phyloP scores from a whole-genome alignment of 2,113 vertebrate species.

The Hyla sarda region DNA sequence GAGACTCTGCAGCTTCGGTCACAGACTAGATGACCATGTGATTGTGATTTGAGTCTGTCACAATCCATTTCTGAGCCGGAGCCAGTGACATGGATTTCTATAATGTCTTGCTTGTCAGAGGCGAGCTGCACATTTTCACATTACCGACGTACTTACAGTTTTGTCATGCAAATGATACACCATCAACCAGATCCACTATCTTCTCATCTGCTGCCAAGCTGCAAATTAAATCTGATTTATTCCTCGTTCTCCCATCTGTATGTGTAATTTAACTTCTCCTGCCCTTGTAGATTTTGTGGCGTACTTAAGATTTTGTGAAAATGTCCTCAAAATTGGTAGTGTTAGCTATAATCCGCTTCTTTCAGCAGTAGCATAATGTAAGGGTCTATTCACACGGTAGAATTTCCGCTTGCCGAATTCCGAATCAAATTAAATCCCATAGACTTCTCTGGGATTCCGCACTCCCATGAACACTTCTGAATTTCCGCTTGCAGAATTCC shows the following conservation, averaged over 20 bases:
- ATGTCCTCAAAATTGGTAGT: neutral
- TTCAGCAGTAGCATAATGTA: neutral
- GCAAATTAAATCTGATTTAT: slow-evolving; percentile 2
- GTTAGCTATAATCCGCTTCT: neutral
- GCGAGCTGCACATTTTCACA: neutral
- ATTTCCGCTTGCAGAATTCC: too few species aligned
- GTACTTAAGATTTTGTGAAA: neutral
- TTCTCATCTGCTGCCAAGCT: neutral
- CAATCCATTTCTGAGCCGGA: neutral
- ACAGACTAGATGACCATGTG: neutral
- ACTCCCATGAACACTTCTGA: too few species aligned
- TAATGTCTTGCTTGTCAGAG: neutral
- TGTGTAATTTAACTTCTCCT: neutral
- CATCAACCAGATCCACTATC: neutral
- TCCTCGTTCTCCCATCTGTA: neutral
- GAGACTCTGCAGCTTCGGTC: neutral
- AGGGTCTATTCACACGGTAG: too few species aligned
- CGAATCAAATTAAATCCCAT: too few species aligned
- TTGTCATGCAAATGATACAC: slow-evolving; percentile 22
- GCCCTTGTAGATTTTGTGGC: too few species aligned
- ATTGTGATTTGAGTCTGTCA: neutral
- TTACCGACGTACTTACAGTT: neutral
- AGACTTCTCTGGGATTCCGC: too few species aligned
- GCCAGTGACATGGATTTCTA: neutral
- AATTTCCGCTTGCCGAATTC: too few species aligned